Base-by-base conservation (phyloP, 2,797 vertebrate species). In the Gallinago stenura region DNA sequence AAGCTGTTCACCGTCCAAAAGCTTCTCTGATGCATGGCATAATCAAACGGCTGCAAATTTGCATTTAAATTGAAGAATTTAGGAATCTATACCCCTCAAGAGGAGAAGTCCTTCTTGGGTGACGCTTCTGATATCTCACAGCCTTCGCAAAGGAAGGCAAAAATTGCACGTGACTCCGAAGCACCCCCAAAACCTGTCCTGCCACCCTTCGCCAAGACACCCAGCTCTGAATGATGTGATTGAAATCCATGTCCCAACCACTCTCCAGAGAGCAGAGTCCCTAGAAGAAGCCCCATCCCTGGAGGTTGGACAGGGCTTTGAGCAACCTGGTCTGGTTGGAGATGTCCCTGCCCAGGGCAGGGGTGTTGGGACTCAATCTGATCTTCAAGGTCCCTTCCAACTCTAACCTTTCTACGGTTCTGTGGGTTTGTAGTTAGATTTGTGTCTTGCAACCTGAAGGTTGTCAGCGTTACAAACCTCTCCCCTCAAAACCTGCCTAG, bases 191-290 rank as follows among this genome's bases (percentile, higher is more conserved):
- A 33, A 15, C 8, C 35, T 17, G 5, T 25, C 22, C 37, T 28
- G 35, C 31, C 2, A 3, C 53, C 53, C 53, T 33, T 50, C 2
- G 0, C 31, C 35, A 8, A 41, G 57, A 30, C 1, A 2, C 0
- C 6, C 1, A 0, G 19, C 50, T 69, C 65, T 4, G 1, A 11
- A 56, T 65, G 57, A 31, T 2, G 5, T 1, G 53, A 33, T 12
- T 5, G 18, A 50, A 24, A 18, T 3, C 33, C 33, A 33, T 3
- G 0, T 14, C 37, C 25, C 3, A 50, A 20, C 22, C 1, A 2
- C 2, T 5, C 24, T 20, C 28, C 57, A 31, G 31, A 30, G 15
- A 51, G 28, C 7, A 53, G 10, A 53, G 26, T 17, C 15, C 9
- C 50, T 26, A 28, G 26, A 51, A 25, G 50, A 51, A 28, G 50